phyloP scores from a whole-genome alignment of 2,113 vertebrate genomes.

The Nesospiza acunhae region DNA sequence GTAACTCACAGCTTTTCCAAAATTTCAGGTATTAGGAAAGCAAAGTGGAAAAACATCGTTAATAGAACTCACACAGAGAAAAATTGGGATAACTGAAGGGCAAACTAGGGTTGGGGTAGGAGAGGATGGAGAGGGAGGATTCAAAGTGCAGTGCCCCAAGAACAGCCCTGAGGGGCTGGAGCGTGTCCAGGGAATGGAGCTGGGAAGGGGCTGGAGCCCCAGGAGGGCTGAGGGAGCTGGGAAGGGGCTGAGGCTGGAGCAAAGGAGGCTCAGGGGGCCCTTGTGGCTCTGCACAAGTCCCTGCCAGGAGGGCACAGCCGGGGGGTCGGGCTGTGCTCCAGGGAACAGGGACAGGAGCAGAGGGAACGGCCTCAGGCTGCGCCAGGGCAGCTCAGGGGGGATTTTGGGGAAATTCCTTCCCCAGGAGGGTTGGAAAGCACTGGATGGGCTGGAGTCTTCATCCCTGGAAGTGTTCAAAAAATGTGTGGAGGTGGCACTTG shows the following conservation, averaged over 20 bases:
- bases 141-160: neutral
- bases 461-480: rapidly evolving
- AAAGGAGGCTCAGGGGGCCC: neutral
- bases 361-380: neutral
- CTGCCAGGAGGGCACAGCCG: neutral
- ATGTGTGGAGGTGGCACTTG: rapidly evolving
- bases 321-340: neutral
- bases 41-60: neutral
- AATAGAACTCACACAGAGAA: neutral
- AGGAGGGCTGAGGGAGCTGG: neutral
- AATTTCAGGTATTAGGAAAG: neutral
- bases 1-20: neutral
- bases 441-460: neutral
- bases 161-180: neutral
- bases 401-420: too few relatives aligned
- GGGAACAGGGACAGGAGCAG: neutral
- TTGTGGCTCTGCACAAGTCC: neutral
- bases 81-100: neutral
- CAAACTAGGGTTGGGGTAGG: neutral
- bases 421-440: neutral
- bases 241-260: neutral
- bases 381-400: neutral
- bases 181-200: neutral
- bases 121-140: neutral
- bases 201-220: neutral